Evolutionary conservation across 2,888 invertebrate genomes (phyloP), one percentile per base, ranked within the genome.

Genomic region (Drosophila koepferae): DNA sequence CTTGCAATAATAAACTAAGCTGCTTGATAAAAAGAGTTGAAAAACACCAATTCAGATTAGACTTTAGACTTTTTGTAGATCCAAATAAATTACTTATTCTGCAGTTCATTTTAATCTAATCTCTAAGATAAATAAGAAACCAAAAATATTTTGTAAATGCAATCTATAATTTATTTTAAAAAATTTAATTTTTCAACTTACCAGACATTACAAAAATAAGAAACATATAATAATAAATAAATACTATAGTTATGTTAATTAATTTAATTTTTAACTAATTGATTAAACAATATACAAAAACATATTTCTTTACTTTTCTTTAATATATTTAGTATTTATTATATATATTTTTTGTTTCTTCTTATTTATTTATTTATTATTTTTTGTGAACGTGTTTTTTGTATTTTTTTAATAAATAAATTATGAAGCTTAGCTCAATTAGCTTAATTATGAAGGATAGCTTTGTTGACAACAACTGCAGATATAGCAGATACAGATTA

Each of bases 361-460:
- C 16, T 28, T 28, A 28, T 28, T 28, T 28, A 28, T 28, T 28
- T 28, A 28, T 20, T 20, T 20, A 2, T 44, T 2, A 14, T 23
- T 16, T 9, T 28, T 48, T 48, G 9, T 1, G 2, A 48, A 16
- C 46, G 23, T 48, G 46, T 3, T 28, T 28, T 48, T 28, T 18
- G 14, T 46, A 23, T 23, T 4, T 23, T 4, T 48, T 10, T n/a
- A 49, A 31, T 31, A 31, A 49, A 31, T 31, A 31, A 31, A 49
- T 49, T n/a, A 31, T 31, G 49, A 49, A 49, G n/a, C 49, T 31
- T 31, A 49, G 10, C n/a, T 31, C 31, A 49, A 31, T 49, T 49
- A 49, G 31, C 49, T 49, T 31, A 49, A 49, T 49, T 31, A 49
- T 31, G 31, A 49, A 49, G 31, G 10, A 31, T 6, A n/a, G 18